Evolutionary conservation across 2,797 vertebrate species (phyloP), one percentile per base, ranked within the genome.

Genomic region (Hemibagrus guttatus): DNA sequence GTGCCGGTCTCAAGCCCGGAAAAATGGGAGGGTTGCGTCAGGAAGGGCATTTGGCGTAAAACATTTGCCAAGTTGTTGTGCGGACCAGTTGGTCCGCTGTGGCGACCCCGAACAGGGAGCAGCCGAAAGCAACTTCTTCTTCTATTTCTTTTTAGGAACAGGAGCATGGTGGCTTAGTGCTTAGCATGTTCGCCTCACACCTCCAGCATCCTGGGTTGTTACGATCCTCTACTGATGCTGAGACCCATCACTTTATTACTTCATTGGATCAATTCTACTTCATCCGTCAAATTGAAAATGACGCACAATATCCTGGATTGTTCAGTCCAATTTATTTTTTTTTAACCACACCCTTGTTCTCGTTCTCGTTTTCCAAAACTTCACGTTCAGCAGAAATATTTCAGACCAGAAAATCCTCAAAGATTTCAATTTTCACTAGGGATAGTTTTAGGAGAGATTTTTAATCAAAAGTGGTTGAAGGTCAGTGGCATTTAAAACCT

Each of bases 401-500:
- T 59, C 35, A 79, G 2, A 17, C 28, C 9, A 58, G 17, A 58
- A 31, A 28, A 52, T n/a, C n/a, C 28, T 6, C 8, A 31, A 23
- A 12, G 54, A 79, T 58, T 59, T 79, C 16, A 17, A 4, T 31
- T 76, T 56, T 56, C 49, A 3, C 46, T 13, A 3, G 72, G 26
- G 46, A 35, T 1, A 58, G 17, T 28, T 78, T 79, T 58, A 13
- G 28, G 19, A 35, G 75, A 11, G 17, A 6, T 35, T 78, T 49
- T 78, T 58, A 79, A 79, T 79, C 35, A 59, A 59, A 79, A 17
- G 8, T 61, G 26, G 39, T 58, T 46, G 78, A 63, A 81, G 78
- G 78, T 81, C 78, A 81, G 78, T 63, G 78, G 35, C 58, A 81
- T 59, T 63, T 81, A 80, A 61, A 80, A 17, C 13, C 1, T 61